A percentile compares a stretch with the other conserved stretches of the same genome.
Evolutionary conservation across 2,797 vertebrate species (phyloP).

Genomic region (Amphiprion clarkii): DNA sequence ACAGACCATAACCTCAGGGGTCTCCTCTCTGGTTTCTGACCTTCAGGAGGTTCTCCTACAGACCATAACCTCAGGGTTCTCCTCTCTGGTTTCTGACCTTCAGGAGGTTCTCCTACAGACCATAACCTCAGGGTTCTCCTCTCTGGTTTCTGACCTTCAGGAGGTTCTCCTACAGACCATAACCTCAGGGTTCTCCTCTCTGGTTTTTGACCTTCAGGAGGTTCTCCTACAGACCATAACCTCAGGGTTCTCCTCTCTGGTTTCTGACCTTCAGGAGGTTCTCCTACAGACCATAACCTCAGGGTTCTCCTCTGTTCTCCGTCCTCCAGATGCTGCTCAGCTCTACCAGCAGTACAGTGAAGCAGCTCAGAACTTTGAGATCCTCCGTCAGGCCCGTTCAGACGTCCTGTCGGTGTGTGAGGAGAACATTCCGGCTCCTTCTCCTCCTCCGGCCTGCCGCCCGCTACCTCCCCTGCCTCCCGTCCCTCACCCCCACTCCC

Average conservation of each 20-base stretch:
- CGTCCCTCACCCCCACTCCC: slow-evolving; percentile 61
- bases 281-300: too few species aligned
- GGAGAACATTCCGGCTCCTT: slow-evolving; percentile 57
- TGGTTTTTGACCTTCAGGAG: too few species aligned
- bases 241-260: too few species aligned
- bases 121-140: too few species aligned
- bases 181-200: too few species aligned
- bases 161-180: too few species aligned
- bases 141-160: not conserved
- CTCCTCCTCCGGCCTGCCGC: slow-evolving; percentile 73
- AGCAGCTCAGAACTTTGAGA: slow-evolving; percentile 92
- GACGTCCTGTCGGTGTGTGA: slow-evolving; percentile 78
- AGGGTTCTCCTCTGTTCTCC: slow-evolving; percentile 5
- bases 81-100: not conserved
- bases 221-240: too few species aligned
- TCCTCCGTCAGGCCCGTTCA: slow-evolving; percentile 91
- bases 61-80: too few species aligned
- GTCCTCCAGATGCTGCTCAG: slow-evolving; percentile 79
- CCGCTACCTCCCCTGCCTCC: slow-evolving; percentile 80
- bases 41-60: too few species aligned
- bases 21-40: not conserved
- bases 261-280: too few species aligned
- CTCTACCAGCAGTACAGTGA: slow-evolving; percentile 92
- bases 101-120: too few species aligned
- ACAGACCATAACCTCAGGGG: too few species aligned